phyloP scores from a whole-genome alignment of 1,140 invertebrate genomes.

The Danaus plexippus region DNA sequence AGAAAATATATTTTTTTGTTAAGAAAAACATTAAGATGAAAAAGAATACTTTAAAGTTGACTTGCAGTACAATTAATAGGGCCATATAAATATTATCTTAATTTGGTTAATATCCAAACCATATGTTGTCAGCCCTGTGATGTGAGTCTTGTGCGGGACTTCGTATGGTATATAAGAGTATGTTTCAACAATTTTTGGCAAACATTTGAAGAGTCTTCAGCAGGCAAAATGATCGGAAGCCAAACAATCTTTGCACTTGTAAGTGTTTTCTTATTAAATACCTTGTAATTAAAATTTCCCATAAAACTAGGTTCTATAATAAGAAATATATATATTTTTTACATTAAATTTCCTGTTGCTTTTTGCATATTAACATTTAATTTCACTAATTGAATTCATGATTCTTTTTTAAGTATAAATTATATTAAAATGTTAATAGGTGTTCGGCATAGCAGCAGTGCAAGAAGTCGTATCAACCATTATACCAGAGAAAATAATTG shows the following conservation, averaged over 20 bases:
- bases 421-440: slow-evolving; percentile 16
- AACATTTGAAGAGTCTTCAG: slow-evolving; percentile 22
- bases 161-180: slow-evolving; percentile 43
- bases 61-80: slow-evolving; percentile 1
- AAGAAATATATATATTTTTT: slow-evolving; percentile 10
- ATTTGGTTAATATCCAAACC: too few species aligned
- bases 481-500: slow-evolving; percentile 59
- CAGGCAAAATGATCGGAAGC: slow-evolving; percentile 29
- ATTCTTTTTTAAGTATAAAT: too few species aligned
- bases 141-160: slow-evolving; percentile 2
- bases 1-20: too few species aligned
- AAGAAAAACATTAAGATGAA: too few species aligned
- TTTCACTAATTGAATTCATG: too few species aligned
- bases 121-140: slow-evolving; percentile 15
- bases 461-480: slow-evolving; percentile 16
- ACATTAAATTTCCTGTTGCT: too few species aligned
- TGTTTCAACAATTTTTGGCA: slow-evolving; percentile 40
- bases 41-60: too few species aligned
- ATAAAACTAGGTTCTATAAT: not conserved
- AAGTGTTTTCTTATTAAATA: slow-evolving; percentile 21
- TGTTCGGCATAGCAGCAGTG: slow-evolving; percentile 19
- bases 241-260: slow-evolving; percentile 29
- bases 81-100: slow-evolving; percentile 3
- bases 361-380: too few species aligned
- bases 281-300: too few species aligned